Evolutionary conservation across 2,797 vertebrate species (phyloP).

Genomic region (Fistularia commersonii): DNA sequence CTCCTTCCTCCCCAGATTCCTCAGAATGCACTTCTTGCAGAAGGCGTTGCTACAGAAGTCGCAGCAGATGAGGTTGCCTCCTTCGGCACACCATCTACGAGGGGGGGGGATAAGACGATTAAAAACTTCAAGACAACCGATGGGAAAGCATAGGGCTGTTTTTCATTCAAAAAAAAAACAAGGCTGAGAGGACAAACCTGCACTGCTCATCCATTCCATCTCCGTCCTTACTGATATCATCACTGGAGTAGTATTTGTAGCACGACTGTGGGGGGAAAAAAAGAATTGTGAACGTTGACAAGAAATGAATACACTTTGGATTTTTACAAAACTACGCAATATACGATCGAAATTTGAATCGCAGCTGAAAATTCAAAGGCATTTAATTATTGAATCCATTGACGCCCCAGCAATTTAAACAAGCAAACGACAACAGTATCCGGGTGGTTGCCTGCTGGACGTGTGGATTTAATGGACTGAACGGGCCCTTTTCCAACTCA

Average conservation of each 20-base stretch:
- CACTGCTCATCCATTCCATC: conserved; percentile 99
- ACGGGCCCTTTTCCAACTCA: neutral
- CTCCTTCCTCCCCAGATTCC: conserved; percentile 93
- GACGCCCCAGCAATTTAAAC: neutral
- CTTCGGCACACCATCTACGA: conserved; percentile 97
- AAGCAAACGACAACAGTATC: neutral
- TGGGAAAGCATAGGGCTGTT: too few relatives aligned
- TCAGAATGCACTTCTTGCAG: conserved; percentile 96
- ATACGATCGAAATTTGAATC: too few relatives aligned
- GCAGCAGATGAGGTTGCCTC: conserved; percentile 96
- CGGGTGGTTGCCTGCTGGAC: too few relatives aligned
- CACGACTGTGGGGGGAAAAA: conserved; percentile 79
- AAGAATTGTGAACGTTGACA: conserved; percentile 4
- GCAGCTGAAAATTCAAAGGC: too few relatives aligned
- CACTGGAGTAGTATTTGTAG: conserved; percentile 97
- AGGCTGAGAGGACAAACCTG: conserved; percentile 71
- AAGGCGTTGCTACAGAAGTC: conserved; percentile 98
- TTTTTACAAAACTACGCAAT: too few relatives aligned
- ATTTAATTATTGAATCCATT: too few relatives aligned
- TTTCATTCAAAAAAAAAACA: neutral
- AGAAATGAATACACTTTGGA: neutral
- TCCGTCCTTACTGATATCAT: conserved; percentile 96
- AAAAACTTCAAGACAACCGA: neutral
- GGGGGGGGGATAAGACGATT: neutral
- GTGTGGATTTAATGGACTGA: neutral